A percentile compares a stretch with the other conserved stretches of the same genome.
These are phyloP conservation scores for Megaceryle maxima DNA, from an alignment of 2,113 vertebrate species.

Conservation along the genomic window DNA sequence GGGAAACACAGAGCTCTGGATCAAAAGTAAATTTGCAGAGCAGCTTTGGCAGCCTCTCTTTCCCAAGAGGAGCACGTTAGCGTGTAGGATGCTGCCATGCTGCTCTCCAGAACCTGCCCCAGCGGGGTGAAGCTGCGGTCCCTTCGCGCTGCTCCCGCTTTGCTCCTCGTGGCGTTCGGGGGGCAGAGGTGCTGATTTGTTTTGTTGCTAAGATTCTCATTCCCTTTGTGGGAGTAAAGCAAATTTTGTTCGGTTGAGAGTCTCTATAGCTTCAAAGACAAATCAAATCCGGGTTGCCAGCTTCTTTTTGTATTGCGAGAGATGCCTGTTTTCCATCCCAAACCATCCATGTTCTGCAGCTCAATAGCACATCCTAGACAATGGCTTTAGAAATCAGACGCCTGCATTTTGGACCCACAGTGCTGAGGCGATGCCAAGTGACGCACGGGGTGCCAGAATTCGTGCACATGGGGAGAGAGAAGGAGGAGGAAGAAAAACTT, in stretches of 20 bases:
- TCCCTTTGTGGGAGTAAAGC: constrained; percentile 21
- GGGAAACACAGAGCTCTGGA: not conserved
- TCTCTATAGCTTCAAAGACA: constrained; percentile 38
- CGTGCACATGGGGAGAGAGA: not conserved
- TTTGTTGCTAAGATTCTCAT: not conserved
- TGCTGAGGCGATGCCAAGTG: constrained; percentile 21
- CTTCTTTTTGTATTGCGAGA: constrained; percentile 15
- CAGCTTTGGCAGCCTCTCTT: not conserved
- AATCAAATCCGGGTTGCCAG: constrained; percentile 17
- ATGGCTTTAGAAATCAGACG: constrained; percentile 63
- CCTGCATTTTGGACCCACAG: constrained; percentile 48
- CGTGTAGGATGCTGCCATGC: fast-evolving
- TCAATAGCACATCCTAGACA: constrained; percentile 54
- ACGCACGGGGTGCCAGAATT: constrained; percentile 41
- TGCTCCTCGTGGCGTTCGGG: not conserved
- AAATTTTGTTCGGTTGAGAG: not conserved
- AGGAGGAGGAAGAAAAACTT: constrained; percentile 34
- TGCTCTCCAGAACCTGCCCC: not conserved
- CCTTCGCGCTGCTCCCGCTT: not conserved
- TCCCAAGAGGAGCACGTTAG: not conserved
- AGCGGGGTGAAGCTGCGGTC: fast-evolving
- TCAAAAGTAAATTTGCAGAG: not conserved
- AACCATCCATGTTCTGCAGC: constrained; percentile 33
- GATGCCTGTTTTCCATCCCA: constrained; percentile 61
- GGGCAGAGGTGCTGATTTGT: not conserved